A percentile compares a stretch with the other conserved stretches of the same genome.
Conservation (phyloP, 2,113 vertebrate species). For the Osmerus mordax region DNA sequence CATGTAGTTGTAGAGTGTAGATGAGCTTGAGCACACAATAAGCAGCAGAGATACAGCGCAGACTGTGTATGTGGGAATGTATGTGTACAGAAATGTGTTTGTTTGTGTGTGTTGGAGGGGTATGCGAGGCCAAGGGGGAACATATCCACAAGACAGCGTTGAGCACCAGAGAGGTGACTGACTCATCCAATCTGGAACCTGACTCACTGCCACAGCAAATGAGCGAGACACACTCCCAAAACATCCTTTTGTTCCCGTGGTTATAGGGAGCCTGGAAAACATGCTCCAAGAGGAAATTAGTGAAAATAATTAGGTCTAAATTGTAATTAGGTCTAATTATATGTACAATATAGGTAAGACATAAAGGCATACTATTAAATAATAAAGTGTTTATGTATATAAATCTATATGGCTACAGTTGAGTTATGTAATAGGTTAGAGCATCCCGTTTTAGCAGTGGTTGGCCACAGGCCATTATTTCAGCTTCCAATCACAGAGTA, state of each 20-base stretch:
- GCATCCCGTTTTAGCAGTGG: slow-evolving; percentile 24
- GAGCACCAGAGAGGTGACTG: neutral
- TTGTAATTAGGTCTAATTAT: slow-evolving; percentile 28
- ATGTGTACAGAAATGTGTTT: too few species aligned
- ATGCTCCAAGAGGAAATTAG: slow-evolving; percentile 25
- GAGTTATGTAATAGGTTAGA: slow-evolving; percentile 33
- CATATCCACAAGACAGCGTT: neutral
- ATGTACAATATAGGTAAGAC: neutral
- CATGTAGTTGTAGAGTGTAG: too few species aligned
- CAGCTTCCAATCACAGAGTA: slow-evolving; percentile 36
- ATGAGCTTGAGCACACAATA: too few species aligned
- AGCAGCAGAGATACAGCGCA: too few species aligned
- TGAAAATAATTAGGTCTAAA: slow-evolving; percentile 40
- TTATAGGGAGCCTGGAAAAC: slow-evolving; percentile 31
- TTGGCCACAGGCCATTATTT: slow-evolving; percentile 49
- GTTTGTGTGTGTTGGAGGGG: too few species aligned
- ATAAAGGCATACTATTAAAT: neutral
- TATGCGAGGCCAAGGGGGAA: too few species aligned
- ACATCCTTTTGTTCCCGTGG: slow-evolving; percentile 30
- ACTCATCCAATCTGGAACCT: slow-evolving; percentile 15
- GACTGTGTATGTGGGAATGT: too few species aligned
- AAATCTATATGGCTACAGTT: slow-evolving; percentile 7
- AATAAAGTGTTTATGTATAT: neutral
- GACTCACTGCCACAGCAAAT: slow-evolving; percentile 55
- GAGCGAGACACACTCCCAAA: slow-evolving; percentile 32